These are phyloP conservation scores for Nyctalus aviator DNA, from an alignment of 2,797 vertebrate genomes.

Conservation along the genomic window DNA sequence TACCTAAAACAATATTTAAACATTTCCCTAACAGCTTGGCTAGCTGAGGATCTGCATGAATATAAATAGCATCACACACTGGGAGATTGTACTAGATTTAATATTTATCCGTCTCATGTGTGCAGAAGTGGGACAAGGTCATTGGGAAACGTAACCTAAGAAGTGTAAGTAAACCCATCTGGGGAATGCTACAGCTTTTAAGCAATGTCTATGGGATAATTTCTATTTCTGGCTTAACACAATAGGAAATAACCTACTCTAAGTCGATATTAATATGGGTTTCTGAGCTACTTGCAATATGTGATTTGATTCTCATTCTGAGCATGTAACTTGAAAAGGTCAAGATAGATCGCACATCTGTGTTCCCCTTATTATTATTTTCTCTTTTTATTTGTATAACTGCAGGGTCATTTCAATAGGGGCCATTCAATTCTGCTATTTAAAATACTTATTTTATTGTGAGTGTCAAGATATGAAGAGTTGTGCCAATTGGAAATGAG, in stretches of 20 bases:
- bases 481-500: neutral
- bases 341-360: neutral
- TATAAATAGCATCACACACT: slow-evolving; percentile 77
- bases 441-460: slow-evolving; percentile 50
- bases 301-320: slow-evolving; percentile 58
- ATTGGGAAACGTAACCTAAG: slow-evolving; percentile 72
- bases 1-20: slow-evolving; percentile 62
- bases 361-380: slow-evolving; percentile 31
- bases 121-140: slow-evolving; percentile 78
- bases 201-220: slow-evolving; percentile 70
- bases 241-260: slow-evolving; percentile 54
- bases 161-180: slow-evolving; percentile 80
- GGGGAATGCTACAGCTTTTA: slow-evolving; percentile 70
- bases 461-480: neutral
- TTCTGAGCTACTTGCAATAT: slow-evolving; percentile 64
- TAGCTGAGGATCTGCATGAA: slow-evolving; percentile 45
- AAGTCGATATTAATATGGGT: slow-evolving; percentile 70
- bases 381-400: slow-evolving; percentile 54
- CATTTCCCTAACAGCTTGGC: slow-evolving; percentile 31
- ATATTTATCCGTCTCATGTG: slow-evolving; percentile 71
- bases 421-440: slow-evolving; percentile 41
- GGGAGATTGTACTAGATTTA: slow-evolving; percentile 75
- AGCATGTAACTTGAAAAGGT: slow-evolving; percentile 53
- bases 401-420: neutral
- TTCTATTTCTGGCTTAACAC: slow-evolving; percentile 73